phyloP scores from a whole-genome alignment of 2,113 vertebrate species.

The Ceuthmochares aereus region DNA sequence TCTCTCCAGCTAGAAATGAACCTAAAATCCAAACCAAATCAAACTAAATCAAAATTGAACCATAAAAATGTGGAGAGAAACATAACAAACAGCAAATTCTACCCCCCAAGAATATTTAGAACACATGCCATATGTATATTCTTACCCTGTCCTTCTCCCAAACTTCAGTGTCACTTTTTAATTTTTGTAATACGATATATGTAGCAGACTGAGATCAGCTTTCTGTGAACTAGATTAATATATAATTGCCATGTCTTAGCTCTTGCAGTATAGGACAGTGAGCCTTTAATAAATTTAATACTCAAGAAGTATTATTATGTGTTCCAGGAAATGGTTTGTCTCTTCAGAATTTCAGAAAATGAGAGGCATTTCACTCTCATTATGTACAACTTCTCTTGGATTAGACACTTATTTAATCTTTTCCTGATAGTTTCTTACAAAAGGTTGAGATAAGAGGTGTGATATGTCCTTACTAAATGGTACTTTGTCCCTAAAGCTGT shows the following conservation, averaged over 20 bases:
- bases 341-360: neutral
- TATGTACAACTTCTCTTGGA: neutral
- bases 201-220: neutral
- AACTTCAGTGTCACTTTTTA: neutral
- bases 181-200: neutral
- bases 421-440: neutral
- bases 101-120: neutral
- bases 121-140: neutral
- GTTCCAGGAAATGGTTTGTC: neutral
- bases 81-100: neutral
- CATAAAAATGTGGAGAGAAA: neutral
- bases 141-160: neutral
- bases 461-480: neutral
- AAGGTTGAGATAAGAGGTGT: neutral
- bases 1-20: neutral
- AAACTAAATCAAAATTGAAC: neutral
- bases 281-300: neutral
- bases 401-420: neutral
- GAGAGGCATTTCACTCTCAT: neutral
- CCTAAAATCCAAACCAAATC: neutral
- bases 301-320: neutral
- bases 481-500: neutral
- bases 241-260: neutral
- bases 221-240: neutral
- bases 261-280: neutral